Evolutionary conservation across 2,113 vertebrate genomes (phyloP), one percentile per base, ranked within the genome.

Genomic region (Trichomycterus rosablanca): DNA sequence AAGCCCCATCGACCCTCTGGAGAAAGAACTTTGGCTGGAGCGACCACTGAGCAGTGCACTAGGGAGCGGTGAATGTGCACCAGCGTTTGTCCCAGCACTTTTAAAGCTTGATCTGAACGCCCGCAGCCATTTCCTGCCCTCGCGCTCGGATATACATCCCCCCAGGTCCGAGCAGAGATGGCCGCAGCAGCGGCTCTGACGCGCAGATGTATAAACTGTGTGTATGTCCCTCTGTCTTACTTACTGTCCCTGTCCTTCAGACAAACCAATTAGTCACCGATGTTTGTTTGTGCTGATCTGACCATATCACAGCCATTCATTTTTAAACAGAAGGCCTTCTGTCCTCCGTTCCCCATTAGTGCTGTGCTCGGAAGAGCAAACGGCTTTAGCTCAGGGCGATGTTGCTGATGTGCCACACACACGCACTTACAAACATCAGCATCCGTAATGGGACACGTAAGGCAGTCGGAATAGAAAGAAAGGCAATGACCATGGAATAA

Each of bases 341-440:
- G 49, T 54, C 56, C 75, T 73, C 72, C 46, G 43, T 71, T 72
- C 71, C 79, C 77, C 81, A 81, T 80, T 81, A 85, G 78, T 71
- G 66, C 37, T 67, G 40, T 59, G 64, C 83, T 77, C 64, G 68
- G 81, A 60, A 77, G 74, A 81, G 81, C 78, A 82, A 83, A 83
- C 83, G 78, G 74, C 63, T 86, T 84, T 83, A 76, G 79, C 83
- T 86, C 62, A 60, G 72, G 83, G 83, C 84, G 4, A 73, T 68
- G 63, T 69, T 77, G 74, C 69, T 53, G 61, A 72, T 74, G 65
- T 52, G 57, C 59, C 56, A 67, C 63, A 59, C 55, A 24, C 35
- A 16, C 58, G 48, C 59, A 44, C 40, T 28, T 28, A 56, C 62
- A 28, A 54, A 56, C 52, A 64, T 39, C 22, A 34, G 15, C 42